Evolutionary conservation across 2,888 invertebrate genomes (phyloP).

Genomic region (Diabrotica balteata): DNA sequence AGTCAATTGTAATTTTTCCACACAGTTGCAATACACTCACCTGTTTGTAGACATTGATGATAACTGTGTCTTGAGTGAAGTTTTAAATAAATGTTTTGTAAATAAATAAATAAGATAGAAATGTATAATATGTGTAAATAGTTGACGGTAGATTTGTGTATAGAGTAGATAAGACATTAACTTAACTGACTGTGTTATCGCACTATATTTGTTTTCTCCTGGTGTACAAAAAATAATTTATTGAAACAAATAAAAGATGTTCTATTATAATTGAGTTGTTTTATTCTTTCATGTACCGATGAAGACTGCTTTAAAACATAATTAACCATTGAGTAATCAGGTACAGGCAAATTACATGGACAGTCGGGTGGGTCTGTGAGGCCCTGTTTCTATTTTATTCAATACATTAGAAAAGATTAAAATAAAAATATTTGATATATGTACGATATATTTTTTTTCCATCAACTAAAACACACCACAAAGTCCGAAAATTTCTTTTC

Average conservation of each 20-base stretch:
- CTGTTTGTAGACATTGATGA: slow-evolving; percentile 16
- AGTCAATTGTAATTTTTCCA: slow-evolving; percentile 34
- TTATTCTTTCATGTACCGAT: not conserved
- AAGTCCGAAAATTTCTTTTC: no score
- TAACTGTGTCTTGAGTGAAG: slow-evolving; percentile 26
- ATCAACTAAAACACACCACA: no score
- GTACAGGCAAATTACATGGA: no score
- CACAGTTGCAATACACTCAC: slow-evolving; percentile 10
- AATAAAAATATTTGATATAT: no score
- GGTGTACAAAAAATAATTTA: slow-evolving; percentile 46
- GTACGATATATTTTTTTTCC: no score
- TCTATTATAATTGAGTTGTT: slow-evolving; percentile 17
- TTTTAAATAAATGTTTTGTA: slow-evolving; percentile 40
- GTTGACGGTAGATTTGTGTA: slow-evolving; percentile 46
- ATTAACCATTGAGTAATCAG: no score
- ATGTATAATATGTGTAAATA: slow-evolving; percentile 49
- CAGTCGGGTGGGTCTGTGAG: no score
- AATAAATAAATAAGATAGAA: slow-evolving; percentile 40
- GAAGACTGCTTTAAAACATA: no score
- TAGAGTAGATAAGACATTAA: slow-evolving; percentile 43
- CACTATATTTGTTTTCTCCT: slow-evolving; percentile 42
- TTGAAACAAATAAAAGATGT: slow-evolving; percentile 43
- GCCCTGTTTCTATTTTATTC: no score
- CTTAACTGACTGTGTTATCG: slow-evolving; percentile 42
- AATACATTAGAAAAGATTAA: no score